Conservation (phyloP, 2,888 invertebrate genomes). For the Drosophila formosana region DNA sequence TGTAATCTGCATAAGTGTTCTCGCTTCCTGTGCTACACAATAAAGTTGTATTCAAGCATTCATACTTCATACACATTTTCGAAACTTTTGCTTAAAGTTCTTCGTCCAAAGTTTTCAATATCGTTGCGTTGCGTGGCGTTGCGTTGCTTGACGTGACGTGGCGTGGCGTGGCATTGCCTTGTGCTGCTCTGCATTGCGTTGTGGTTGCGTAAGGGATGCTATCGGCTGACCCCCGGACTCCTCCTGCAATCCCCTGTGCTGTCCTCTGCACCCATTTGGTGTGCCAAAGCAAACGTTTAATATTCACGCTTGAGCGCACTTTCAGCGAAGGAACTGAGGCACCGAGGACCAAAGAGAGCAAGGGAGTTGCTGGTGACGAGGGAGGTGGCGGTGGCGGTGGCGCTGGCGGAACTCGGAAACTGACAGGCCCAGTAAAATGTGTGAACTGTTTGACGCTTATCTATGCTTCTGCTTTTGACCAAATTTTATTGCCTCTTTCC, state of each 20-base stretch:
- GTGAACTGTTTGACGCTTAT: conserved; percentile 81
- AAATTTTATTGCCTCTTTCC: conserved; percentile 80
- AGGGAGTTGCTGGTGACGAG: background rate
- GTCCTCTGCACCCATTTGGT: conserved; percentile 8
- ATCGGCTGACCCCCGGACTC: conserved; percentile 18
- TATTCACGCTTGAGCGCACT: conserved; percentile 80
- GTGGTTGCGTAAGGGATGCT: conserved; percentile 56
- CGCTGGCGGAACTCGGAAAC: conserved; percentile 38
- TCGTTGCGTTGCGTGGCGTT: conserved; percentile 20
- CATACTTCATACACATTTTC: conserved; percentile 15
- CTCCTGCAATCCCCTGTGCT: background rate
- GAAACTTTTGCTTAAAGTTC: conserved; percentile 46
- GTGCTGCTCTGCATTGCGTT: conserved; percentile 3
- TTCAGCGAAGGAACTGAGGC: conserved; percentile 32
- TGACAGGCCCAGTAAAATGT: conserved; percentile 63
- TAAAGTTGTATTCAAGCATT: conserved; percentile 8
- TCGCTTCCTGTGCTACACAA: background rate
- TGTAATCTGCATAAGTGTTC: background rate
- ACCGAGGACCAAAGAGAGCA: background rate
- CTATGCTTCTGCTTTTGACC: conserved; percentile 74
- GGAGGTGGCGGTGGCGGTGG: too few relatives aligned
- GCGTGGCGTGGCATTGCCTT: too few relatives aligned
- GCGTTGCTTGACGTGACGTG: background rate
- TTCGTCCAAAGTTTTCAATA: conserved; percentile 52
- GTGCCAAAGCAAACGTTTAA: conserved; percentile 75